phyloP scores from a whole-genome alignment of 2,797 vertebrate genomes.

The Pipistrellus pipistrellus region DNA sequence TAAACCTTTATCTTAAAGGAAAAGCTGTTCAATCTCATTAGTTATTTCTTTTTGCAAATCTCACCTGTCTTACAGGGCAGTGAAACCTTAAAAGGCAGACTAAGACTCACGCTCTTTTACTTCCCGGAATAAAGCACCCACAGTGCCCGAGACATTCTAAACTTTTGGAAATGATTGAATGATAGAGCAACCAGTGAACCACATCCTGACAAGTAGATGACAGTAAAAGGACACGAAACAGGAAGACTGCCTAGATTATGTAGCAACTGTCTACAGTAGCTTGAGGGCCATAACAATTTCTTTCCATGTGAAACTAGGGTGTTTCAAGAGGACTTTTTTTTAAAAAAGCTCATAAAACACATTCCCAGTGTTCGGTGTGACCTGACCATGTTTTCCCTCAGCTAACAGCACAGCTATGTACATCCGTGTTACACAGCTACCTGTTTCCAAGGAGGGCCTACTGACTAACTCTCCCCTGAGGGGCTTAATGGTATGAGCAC shows the following conservation, averaged over 20 bases:
- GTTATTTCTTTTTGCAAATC: neutral
- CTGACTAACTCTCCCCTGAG: neutral
- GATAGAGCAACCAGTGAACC: neutral
- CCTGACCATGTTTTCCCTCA: neutral
- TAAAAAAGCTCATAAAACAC: neutral
- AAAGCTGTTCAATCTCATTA: slow-evolving; percentile 4
- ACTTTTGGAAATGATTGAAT: neutral
- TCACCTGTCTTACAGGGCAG: neutral
- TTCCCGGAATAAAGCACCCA: neutral
- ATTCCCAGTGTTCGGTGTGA: neutral
- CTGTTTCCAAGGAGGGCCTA: neutral
- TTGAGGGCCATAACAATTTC: neutral
- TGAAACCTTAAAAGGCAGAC: neutral
- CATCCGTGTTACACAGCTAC: neutral
- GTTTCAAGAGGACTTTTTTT: slow-evolving; percentile 54
- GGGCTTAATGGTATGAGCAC: neutral
- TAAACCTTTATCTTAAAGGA: neutral
- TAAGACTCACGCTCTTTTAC: neutral
- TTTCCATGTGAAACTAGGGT: neutral
- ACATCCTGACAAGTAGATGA: neutral
- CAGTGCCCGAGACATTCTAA: neutral
- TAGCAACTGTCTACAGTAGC: neutral
- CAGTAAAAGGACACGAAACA: neutral
- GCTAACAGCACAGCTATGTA: neutral
- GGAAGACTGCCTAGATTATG: neutral